Conservation (phyloP, 2,797 vertebrate species). For the Onychomys leucogaster region DNA sequence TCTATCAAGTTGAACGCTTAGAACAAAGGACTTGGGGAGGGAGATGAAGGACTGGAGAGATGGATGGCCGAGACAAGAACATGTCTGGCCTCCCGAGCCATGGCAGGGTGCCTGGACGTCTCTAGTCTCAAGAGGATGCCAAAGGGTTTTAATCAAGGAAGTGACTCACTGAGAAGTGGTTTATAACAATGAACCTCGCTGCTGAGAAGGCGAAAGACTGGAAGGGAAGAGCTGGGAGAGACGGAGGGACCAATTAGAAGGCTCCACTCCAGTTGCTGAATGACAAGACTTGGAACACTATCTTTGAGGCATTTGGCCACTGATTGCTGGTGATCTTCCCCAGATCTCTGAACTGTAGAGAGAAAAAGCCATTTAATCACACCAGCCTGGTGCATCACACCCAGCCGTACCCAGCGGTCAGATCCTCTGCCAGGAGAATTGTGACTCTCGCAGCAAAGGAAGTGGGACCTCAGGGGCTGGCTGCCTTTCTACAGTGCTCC, state of each 20-base stretch:
- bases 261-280: background rate
- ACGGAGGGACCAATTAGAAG: slow-evolving; percentile 61
- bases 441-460: background rate
- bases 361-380: slow-evolving; percentile 38
- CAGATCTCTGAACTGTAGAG: background rate
- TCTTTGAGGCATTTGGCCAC: slow-evolving; percentile 28
- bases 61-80: background rate
- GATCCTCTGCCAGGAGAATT: background rate
- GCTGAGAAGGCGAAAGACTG: slow-evolving; percentile 20
- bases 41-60: background rate
- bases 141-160: slow-evolving; percentile 56
- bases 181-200: background rate
- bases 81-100: background rate
- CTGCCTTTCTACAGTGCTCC: background rate
- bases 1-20: fast-evolving
- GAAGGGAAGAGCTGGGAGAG: background rate
- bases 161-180: background rate
- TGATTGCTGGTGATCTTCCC: slow-evolving; percentile 39
- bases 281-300: slow-evolving; percentile 43
- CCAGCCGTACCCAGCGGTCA: background rate
- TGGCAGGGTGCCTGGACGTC: background rate
- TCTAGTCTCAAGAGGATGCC: background rate
- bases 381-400: background rate
- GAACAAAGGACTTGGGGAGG: background rate
- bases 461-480: background rate